Evolutionary conservation across 2,888 invertebrate genomes (phyloP), one percentile per base, ranked within the genome.

Genomic region (Sisyra nigra): DNA sequence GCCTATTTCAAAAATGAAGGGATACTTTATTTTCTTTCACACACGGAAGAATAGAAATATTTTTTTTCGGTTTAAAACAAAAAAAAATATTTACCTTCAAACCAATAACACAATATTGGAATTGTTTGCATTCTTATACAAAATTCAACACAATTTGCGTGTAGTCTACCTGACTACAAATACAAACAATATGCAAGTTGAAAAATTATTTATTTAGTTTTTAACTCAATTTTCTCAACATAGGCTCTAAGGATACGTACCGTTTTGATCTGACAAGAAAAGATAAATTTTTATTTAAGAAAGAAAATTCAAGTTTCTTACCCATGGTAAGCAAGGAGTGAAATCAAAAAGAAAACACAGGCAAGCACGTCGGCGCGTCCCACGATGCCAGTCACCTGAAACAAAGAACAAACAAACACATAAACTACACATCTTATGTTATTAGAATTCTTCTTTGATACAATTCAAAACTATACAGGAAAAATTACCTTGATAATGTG

Each of bases 291-390:
- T 38, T 3, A 10, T 10, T 15, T 10, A 38, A 33, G 11, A 33
- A 9, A 34, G 14, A 34, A 34, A 5, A 3, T 34, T 14, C 14
- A 34, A 15, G 31, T 15, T 46, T 63, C 75, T 76, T 65, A 85
- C 84, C 81, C 80, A 56, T 83, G 81, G 63, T 87, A 88, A 37
- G 78, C 71, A 31, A 86, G 70, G 48, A 88, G 71, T 1, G 87
- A 82, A 46, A 83, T 67, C 6, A 88, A 70, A 61, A 87, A 86
- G 65, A 88, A 84, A 38, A 84, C 69, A 53, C 85, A 83, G 5
- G 88, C 84, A 44, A 89, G 64, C 2, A 89, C 77, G 59, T 91
- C 91, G 4, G 91, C 89, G 54, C 91, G 67, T 1, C 91, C 91
- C 1, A 91, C 91, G 45, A 87, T 78, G 44, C 85, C 88, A 2